Evolutionary conservation across 2,888 invertebrate genomes (phyloP), one percentile per base, ranked within the genome.

Genomic region (Gnatocerus cornutus): DNA sequence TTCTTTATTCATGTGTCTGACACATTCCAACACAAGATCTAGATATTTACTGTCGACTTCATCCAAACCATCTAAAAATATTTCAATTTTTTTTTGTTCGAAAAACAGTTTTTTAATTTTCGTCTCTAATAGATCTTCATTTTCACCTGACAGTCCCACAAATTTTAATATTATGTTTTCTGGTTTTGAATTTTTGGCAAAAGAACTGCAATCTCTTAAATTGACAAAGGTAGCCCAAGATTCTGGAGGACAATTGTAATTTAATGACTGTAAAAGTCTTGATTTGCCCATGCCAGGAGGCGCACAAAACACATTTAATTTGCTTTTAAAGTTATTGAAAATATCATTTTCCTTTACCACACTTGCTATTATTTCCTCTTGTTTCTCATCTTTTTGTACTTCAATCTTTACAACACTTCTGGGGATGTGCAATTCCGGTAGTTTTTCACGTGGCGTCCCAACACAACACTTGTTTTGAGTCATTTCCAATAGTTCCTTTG

Each of bases 301-400:
- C 7, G 37, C 37, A 37, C 37, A 37, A 37, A 37, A 37, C 8
- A 37, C 37, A 37, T 37, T 37, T 37, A 37, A 37, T 1, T n/a
- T 2, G 37, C 7, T 37, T 37, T 37, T 37, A 6, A 37, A 37
- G 1, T 6, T 1, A n/a, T 37, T 7, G 6, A 37, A 37, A n/a
- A 37, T 37, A 1, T 37, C n/a, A 2, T 8, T n/a, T 37, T 37
- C 37, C 7, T 37, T 4, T 21, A 21, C 37, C 2, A 37, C 0
- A 37, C 3, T 37, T n/a, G n/a, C n/a, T n/a, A n/a, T n/a, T n/a
- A n/a, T n/a, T n/a, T n/a, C n/a, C n/a, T 37, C 37, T 37, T 37
- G 1, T 8, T 8, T 37, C 9, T 37, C 9, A n/a, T 2, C 6
- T n/a, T n/a, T n/a, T n/a, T n/a, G n/a, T n/a, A n/a, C n/a, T n/a